Evolutionary conservation across 2,888 invertebrate species (phyloP), one percentile per base, ranked within the genome.

Genomic region (Campoplex capitator): DNA sequence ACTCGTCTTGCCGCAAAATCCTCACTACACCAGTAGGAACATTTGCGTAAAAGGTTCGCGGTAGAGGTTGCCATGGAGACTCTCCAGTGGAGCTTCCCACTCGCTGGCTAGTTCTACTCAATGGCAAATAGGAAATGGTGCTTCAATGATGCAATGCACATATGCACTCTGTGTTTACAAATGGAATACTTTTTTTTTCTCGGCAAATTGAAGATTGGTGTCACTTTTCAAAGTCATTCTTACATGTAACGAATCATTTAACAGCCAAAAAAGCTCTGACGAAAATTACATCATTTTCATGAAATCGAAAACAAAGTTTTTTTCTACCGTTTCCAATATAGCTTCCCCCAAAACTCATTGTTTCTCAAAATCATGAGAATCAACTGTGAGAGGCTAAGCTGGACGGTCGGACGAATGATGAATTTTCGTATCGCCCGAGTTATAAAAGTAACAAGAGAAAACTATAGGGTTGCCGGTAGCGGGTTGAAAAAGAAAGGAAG

Each of bases 281-380:
- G 23, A 23, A 18, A 16, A 65, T 13, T 35, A 35, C 38, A n/a
- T 16, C 0, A 23, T 23, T 42, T 11, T 4, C 42, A 62, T 32
- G 62, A 7, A 16, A 62, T 62, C 0, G 2, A 1, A 32, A 62
- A 16, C 1, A 32, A 32, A 62, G 32, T 23, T 2, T 11, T 45
- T 16, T 54, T 18, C 56, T 76, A 8, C 16, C 13, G 8, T 3
- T 56, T n/a, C 71, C 75, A 28, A 74, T 70, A 28, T 89, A 92
- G 91, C 91, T 90, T 89, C 23, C 91, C 89, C 92, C 90, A 91
- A 92, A 92, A 91, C 91, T 90, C 38, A 91, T 91, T 91, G 90
- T 92, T 91, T 89, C 89, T 84, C 85, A 32, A 89, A 93, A 91
- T 93, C 91, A 91, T 92, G 92, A 87, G 91, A 91, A 92, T 91